These are phyloP conservation scores for Caenorhabditis imperialis DNA, from an alignment of 2,888 invertebrate species.

Conservation along the genomic window DNA sequence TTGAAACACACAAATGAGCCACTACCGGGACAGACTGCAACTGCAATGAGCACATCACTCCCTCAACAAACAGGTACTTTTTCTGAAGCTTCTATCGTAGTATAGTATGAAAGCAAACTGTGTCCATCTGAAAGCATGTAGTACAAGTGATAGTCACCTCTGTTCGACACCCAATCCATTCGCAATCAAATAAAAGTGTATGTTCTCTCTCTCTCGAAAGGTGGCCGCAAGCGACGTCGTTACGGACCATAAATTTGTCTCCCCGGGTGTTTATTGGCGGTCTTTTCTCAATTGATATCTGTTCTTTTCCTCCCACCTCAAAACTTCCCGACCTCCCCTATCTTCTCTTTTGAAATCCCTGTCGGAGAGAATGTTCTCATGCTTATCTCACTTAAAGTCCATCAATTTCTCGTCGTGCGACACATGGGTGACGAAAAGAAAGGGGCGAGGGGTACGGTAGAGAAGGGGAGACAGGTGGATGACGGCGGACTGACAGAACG, in stretches of 20 bases:
- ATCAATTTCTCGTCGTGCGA: conserved; percentile 42
- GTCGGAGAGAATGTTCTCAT: conserved; percentile 20
- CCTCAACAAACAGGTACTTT: too few relatives aligned
- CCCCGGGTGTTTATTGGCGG: conserved; percentile 43
- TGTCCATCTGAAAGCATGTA: too few relatives aligned
- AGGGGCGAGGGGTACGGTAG: conserved; percentile 12
- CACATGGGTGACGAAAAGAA: conserved; percentile 36
- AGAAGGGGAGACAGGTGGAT: conserved; percentile 19
- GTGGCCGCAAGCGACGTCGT: conserved; percentile 46
- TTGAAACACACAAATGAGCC: conserved; percentile 52
- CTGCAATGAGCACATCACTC: conserved; percentile 15
- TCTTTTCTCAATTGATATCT: conserved; percentile 32
- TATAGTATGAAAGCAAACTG: too few relatives aligned
- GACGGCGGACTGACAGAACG: conserved; percentile 2
- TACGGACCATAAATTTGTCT: conserved; percentile 53
- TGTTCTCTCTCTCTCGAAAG: conserved; percentile 2
- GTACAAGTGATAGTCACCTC: too few relatives aligned
- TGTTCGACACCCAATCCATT: conserved; percentile 32
- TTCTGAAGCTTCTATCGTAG: too few relatives aligned
- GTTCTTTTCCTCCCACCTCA: conserved; percentile 3
- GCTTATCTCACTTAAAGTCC: conserved; percentile 20
- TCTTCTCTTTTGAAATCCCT: conserved; percentile 22
- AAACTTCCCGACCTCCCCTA: neutral
- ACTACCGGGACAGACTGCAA: conserved; percentile 8
- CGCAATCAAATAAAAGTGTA: conserved; percentile 49